phyloP scores from a whole-genome alignment of 2,113 vertebrate species.

The Antigone vipio region DNA sequence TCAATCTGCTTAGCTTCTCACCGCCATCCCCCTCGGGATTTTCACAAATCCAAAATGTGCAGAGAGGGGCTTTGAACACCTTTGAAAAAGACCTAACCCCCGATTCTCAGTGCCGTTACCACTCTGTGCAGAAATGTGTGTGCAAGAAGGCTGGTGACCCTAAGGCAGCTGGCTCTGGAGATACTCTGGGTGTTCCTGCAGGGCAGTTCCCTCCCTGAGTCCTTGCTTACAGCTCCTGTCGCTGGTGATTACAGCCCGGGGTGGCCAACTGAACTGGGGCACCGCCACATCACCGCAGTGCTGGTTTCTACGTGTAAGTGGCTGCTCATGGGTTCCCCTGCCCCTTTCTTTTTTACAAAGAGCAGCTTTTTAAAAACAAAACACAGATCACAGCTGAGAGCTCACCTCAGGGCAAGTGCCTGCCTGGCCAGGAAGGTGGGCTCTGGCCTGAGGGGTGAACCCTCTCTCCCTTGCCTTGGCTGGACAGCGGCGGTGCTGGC shows the following conservation, averaged over 20 bases:
- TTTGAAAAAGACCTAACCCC: background rate
- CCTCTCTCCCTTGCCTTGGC: background rate
- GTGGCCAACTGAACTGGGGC: background rate
- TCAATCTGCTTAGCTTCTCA: background rate
- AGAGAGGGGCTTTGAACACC: background rate
- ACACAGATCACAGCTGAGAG: background rate
- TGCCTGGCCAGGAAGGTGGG: background rate
- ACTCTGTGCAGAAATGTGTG: fast-evolving
- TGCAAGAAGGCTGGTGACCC: background rate
- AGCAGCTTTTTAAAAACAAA: background rate
- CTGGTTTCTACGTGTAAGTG: background rate
- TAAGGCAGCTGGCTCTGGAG: background rate
- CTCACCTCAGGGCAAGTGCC: background rate
- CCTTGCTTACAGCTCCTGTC: background rate
- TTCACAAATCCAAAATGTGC: background rate
- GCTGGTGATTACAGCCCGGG: background rate
- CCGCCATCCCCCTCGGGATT: background rate
- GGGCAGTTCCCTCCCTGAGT: background rate
- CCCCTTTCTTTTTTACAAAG: background rate
- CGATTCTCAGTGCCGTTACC: fast-evolving
- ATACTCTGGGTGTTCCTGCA: background rate
- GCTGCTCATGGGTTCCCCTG: background rate
- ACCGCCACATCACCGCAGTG: fast-evolving
- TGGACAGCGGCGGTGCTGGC: fast-evolving
- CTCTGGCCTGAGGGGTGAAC: background rate